Percentiles rank a stretch among this genome's conserved stretches.
Evolutionary conservation across 2,113 vertebrate species (phyloP).

Genomic region (Excalfactoria chinensis): DNA sequence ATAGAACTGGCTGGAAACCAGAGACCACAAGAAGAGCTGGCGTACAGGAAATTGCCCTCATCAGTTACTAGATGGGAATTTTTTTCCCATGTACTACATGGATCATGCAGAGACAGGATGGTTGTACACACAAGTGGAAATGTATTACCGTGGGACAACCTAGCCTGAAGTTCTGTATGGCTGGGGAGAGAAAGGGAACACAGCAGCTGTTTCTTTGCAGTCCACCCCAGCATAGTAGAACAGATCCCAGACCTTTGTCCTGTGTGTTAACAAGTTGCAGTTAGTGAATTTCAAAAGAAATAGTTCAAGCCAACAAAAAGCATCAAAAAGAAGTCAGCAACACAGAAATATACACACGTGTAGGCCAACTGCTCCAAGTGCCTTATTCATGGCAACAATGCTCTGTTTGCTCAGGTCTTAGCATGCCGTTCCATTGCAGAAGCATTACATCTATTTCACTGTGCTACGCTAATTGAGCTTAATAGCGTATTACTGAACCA

Average conservation of each 20-base stretch:
- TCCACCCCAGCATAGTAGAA: neutral
- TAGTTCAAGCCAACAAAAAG: neutral
- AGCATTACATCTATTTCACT: neutral
- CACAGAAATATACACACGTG: neutral
- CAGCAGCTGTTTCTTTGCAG: neutral
- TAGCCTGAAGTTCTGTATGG: neutral
- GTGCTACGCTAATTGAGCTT: conserved; percentile 17
- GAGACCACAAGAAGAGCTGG: conserved; percentile 68
- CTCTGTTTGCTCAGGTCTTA: neutral
- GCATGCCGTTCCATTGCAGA: neutral
- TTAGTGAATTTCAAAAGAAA: neutral
- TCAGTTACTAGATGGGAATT: conserved; percentile 46
- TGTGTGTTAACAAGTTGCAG: neutral
- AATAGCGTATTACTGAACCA: neutral
- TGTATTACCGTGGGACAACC: neutral
- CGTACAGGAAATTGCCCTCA: conserved; percentile 72
- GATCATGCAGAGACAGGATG: neutral
- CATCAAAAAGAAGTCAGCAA: neutral
- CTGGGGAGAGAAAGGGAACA: neutral
- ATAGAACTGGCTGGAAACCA: conserved; percentile 77
- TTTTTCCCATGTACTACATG: conserved; percentile 40
- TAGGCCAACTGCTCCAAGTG: neutral
- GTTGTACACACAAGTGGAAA: neutral
- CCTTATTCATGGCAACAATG: neutral
- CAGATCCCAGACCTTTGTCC: neutral